Conservation (phyloP, 2,888 invertebrate genomes). For the Lasioglossum leucozonium region DNA sequence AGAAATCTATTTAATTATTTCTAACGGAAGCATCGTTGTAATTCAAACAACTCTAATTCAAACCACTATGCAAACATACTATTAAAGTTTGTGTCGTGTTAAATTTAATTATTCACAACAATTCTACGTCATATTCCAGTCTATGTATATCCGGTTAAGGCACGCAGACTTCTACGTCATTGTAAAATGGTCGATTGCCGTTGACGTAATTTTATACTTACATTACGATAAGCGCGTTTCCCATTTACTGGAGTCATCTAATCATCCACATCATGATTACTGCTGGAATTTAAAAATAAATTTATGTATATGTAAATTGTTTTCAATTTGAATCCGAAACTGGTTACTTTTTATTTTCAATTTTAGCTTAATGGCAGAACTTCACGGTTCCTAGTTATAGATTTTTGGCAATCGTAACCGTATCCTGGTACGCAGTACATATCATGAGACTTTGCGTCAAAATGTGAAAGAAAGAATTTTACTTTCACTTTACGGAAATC, state of each 20-base stretch:
- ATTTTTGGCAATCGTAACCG: too few species aligned
- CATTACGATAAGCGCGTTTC: background rate
- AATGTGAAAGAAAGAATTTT: too few species aligned
- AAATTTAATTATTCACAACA: background rate
- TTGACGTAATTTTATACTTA: background rate
- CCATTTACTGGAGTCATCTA: background rate
- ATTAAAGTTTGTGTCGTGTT: background rate
- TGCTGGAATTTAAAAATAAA: background rate
- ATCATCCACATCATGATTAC: background rate
- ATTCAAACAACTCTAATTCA: too few species aligned
- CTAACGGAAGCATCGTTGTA: too few species aligned
- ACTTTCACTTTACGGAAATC: too few species aligned
- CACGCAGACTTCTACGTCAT: background rate
- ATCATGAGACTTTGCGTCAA: too few species aligned
- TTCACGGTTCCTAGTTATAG: too few species aligned
- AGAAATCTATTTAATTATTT: too few species aligned
- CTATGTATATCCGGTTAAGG: background rate
- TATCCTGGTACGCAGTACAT: too few species aligned
- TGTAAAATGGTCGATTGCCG: background rate
- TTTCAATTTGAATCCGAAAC: too few species aligned
- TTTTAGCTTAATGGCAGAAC: too few species aligned
- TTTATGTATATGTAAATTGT: background rate
- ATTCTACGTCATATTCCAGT: background rate
- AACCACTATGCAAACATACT: background rate
- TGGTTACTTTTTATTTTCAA: too few species aligned